phyloP scores from a whole-genome alignment of 2,888 invertebrate species.

The Mythimna loreyi region DNA sequence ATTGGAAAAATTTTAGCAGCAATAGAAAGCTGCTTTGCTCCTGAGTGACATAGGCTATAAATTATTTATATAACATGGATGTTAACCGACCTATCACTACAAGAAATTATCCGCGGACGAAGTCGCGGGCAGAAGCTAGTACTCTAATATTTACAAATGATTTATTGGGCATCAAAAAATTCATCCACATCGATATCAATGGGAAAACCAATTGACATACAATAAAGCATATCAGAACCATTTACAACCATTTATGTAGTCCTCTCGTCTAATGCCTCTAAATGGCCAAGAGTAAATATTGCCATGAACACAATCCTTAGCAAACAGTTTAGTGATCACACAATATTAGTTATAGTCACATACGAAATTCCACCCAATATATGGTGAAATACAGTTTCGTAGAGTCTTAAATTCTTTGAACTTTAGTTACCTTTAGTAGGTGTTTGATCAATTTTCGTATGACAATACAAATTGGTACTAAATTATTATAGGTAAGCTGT shows the following conservation, averaged over 20 bases:
- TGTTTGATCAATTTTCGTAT: not conserved
- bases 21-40: too few species aligned
- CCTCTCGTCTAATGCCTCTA: constrained; percentile 5
- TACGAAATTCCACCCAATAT: not conserved
- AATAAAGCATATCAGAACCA: not conserved
- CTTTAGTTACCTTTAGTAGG: not conserved
- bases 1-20: too few species aligned
- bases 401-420: not conserved
- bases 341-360: not conserved
- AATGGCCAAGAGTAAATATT: constrained; percentile 34
- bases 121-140: too few species aligned
- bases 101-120: too few species aligned
- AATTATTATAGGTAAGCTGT: too few species aligned
- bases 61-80: too few species aligned
- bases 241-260: not conserved
- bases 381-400: not conserved
- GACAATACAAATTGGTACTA: not conserved
- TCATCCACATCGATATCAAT: too few species aligned
- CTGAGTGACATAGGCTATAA: too few species aligned
- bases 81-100: too few species aligned
- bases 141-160: too few species aligned
- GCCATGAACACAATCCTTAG: constrained; percentile 31
- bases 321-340: constrained; percentile 28
- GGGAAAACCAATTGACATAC: not conserved
- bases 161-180: too few species aligned